phyloP scores from a whole-genome alignment of 2,797 vertebrate genomes.

The Microctenopoma lineatum region DNA sequence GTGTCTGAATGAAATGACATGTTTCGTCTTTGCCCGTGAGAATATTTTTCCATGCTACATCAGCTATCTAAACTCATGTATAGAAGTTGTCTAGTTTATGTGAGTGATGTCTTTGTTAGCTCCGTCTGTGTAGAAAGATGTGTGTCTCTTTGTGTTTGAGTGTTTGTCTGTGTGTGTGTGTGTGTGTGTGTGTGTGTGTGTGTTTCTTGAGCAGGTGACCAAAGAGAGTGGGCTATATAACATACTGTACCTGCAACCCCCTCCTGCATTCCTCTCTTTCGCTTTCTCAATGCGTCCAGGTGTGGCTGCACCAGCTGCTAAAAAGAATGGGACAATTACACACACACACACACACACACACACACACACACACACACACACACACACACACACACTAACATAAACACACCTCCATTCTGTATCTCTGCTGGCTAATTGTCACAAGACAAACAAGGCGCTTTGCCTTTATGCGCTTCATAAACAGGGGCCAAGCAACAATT shows the following conservation, averaged over 20 bases:
- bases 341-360: conserved; percentile 40
- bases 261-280: conserved; percentile 30
- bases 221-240: conserved; percentile 21
- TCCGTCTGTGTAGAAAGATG: not conserved
- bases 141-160: conserved; percentile 25
- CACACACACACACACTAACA: conserved; percentile 30
- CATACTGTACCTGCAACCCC: conserved; percentile 28
- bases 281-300: conserved; percentile 77
- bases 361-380: conserved; percentile 44
- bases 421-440: conserved; percentile 83
- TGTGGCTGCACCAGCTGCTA: conserved; percentile 85
- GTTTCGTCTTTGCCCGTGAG: conserved; percentile 44
- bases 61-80: conserved; percentile 46
- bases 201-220: conserved; percentile 12
- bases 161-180: not conserved
- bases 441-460: conserved; percentile 86
- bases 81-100: conserved; percentile 38
- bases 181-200: conserved; percentile 14
- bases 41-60: conserved; percentile 53
- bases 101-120: conserved; percentile 63
- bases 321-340: conserved; percentile 74
- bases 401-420: conserved; percentile 40
- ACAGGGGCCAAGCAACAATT: conserved; percentile 86
- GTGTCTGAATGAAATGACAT: conserved; percentile 1
- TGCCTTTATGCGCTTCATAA: conserved; percentile 84